A percentile compares a stretch with the other conserved stretches of the same genome.
These are phyloP conservation scores for Copsychus sechellarum DNA, from an alignment of 2,113 vertebrate species.

Conservation along the genomic window DNA sequence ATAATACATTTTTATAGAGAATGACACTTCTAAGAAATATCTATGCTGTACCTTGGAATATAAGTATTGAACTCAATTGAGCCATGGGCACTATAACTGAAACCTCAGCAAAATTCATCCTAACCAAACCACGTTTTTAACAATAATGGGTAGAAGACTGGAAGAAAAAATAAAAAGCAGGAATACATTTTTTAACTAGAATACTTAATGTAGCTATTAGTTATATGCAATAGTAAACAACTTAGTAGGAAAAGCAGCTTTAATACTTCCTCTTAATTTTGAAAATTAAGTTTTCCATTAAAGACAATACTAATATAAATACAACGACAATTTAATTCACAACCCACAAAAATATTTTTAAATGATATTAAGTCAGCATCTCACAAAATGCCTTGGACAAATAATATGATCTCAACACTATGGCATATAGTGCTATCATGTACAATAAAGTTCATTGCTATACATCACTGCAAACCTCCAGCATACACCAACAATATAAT, in stretches of 20 bases:
- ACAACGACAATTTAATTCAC: not conserved
- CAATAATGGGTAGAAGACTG: not conserved
- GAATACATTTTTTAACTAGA: not conserved
- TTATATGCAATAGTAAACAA: not conserved
- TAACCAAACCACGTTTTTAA: not conserved
- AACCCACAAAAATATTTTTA: not conserved
- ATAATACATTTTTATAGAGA: not conserved
- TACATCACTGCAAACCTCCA: not conserved
- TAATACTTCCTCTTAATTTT: not conserved
- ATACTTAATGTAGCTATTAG: not conserved
- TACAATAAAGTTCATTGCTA: not conserved
- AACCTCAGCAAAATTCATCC: not conserved
- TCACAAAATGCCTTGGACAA: not conserved
- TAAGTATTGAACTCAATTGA: not conserved
- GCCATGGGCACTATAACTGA: not conserved
- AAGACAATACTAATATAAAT: not conserved
- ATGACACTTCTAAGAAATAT: not conserved
- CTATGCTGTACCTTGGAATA: not conserved
- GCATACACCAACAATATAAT: not conserved
- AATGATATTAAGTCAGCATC: not conserved
- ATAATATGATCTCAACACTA: not conserved
- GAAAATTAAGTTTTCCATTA: not conserved
- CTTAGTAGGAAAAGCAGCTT: not conserved
- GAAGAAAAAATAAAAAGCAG: rapidly evolving
- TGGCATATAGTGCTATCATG: not conserved